Evolutionary conservation across 2,888 invertebrate species (phyloP).

Genomic region (Hedychridium roseum): DNA sequence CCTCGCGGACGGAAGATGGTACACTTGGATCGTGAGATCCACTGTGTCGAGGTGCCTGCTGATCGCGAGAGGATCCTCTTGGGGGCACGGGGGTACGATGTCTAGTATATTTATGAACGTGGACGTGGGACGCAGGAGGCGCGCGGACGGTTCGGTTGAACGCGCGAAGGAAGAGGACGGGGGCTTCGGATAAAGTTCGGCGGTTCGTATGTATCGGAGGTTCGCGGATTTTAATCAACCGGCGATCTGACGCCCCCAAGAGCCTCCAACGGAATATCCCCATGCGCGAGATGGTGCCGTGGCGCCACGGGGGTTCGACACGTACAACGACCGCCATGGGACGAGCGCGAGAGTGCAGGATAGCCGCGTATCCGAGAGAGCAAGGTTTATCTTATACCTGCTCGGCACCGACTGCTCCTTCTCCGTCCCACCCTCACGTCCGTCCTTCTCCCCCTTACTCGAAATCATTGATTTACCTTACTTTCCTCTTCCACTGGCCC

Average conservation of each 20-base stretch:
- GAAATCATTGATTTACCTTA: background rate
- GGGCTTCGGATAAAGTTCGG: slow-evolving; percentile 51
- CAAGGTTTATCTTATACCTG: slow-evolving; percentile 35
- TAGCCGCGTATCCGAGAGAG: slow-evolving; percentile 13
- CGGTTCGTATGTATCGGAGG: slow-evolving; percentile 57
- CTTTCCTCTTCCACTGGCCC: slow-evolving; percentile 7
- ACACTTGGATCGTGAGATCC: slow-evolving; percentile 33
- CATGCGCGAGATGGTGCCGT: slow-evolving; percentile 58
- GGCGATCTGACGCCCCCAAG: slow-evolving; percentile 58
- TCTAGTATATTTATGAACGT: no score
- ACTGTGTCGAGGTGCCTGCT: slow-evolving; percentile 35
- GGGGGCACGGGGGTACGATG: no score
- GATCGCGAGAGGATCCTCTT: no score
- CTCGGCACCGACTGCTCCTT: slow-evolving; percentile 15
- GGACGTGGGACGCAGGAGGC: no score
- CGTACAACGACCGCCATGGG: slow-evolving; percentile 51
- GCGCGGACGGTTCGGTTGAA: slow-evolving; percentile 17
- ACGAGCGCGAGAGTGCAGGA: slow-evolving; percentile 19
- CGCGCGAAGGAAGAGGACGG: slow-evolving; percentile 2
- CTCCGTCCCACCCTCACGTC: background rate
- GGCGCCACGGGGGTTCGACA: slow-evolving; percentile 62
- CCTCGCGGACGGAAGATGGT: no score
- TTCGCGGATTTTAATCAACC: slow-evolving; percentile 63
- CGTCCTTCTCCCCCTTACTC: background rate
- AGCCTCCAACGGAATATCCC: slow-evolving; percentile 54